Percentiles rank a stretch among this genome's conserved stretches.
phyloP scores from a whole-genome alignment of 2,113 vertebrate genomes.

The Bubalus kerabau region DNA sequence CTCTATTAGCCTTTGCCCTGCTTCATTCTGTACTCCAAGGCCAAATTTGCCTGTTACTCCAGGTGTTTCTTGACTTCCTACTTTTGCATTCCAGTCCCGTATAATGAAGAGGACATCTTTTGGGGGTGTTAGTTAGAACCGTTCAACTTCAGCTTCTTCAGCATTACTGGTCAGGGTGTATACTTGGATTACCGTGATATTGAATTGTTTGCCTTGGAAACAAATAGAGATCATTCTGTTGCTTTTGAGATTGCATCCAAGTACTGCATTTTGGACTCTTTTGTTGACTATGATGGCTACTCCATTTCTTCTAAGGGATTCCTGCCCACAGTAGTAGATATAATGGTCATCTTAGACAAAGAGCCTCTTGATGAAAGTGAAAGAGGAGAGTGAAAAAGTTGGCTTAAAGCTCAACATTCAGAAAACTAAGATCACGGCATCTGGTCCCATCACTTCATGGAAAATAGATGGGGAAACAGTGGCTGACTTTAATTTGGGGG shows the following conservation, averaged over 20 bases:
- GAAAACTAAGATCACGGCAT: neutral
- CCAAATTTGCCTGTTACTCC: neutral
- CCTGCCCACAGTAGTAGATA: neutral
- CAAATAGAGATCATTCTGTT: neutral
- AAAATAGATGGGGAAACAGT: neutral
- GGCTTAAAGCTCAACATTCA: neutral
- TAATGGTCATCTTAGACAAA: neutral
- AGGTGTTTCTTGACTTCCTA: neutral
- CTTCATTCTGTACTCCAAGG: neutral
- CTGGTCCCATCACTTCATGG: neutral
- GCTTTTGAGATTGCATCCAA: neutral
- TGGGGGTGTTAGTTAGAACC: neutral
- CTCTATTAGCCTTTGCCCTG: neutral
- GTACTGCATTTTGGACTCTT: neutral
- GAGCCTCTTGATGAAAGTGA: neutral
- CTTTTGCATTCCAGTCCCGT: neutral
- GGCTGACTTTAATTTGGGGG: neutral
- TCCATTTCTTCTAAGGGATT: neutral
- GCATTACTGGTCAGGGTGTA: neutral
- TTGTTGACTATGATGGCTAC: neutral
- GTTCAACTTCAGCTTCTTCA: neutral
- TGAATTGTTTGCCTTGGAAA: neutral
- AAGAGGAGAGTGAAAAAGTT: neutral
- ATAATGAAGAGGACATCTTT: neutral
- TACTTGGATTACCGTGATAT: neutral